Base-by-base conservation (phyloP, 2,888 invertebrate species). In the Acanthosepion pharaonis region DNA sequence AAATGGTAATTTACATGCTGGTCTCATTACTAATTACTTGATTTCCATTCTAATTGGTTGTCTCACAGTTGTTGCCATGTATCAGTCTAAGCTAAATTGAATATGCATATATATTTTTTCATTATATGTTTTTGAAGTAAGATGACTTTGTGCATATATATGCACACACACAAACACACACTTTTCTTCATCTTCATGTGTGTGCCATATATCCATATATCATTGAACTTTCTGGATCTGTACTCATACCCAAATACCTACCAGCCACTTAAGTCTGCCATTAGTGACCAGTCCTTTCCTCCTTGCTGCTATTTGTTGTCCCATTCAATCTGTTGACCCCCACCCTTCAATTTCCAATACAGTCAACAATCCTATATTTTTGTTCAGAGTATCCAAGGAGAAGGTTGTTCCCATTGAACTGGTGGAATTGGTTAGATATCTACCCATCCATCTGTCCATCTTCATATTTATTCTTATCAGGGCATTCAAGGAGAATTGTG, bases 401-500 rank as follows among this genome's bases (percentile, higher is more conserved):
- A n/a, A 78, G n/a, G 78, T n/a, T n/a, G 78, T n/a, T 78, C n/a
- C n/a, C n/a, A 78, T 78, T 78, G 78, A 78, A n/a, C 78, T 78
- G 78, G n/a, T 78, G n/a, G 78, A 78, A 33, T 78, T 78, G 78
- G n/a, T 78, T n/a, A 78, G n/a, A 28, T 78, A 78, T 78, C 78
- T 78, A 78, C 78, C 78, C 78, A 78, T 78, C 78, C n/a, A 78
- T 78, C 78, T 78, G 78, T 33, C n/a, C 78, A 78, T n/a, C 78
- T 78, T 78, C 78, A n/a, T 78, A 78, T 78, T 78, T 18, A 78
- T 78, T 78, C 11, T 78, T 78, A 78, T 78, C 33, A n/a, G n/a
- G 78, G n/a, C n/a, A 78, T 33, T 78, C 78, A 78, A 78, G 78
- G 78, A 78, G 78, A 78, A 78, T n/a, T 33, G n/a, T 78, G 78